A percentile compares a stretch with the other conserved stretches of the same genome.
These are phyloP conservation scores for Arctocebus calabarensis DNA, from an alignment of 2,797 vertebrate genomes.

Conservation along the genomic window DNA sequence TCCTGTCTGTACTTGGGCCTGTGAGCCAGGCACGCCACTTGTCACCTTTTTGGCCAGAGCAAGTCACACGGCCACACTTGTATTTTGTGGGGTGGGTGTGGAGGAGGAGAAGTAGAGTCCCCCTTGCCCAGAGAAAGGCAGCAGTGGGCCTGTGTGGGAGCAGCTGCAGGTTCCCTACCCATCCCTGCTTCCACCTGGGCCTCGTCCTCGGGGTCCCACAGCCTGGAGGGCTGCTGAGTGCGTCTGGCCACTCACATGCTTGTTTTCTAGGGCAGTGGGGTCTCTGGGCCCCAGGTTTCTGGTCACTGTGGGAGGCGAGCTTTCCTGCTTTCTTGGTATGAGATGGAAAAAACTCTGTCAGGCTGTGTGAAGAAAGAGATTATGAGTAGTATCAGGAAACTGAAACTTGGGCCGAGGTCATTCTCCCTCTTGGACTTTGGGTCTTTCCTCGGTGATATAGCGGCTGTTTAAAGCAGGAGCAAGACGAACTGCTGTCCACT, in stretches of 20 bases:
- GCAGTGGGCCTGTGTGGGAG: background rate
- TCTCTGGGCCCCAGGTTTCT: background rate
- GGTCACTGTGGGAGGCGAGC: background rate
- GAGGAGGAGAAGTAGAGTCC: background rate
- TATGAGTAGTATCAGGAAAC: slow-evolving; percentile 25
- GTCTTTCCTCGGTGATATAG: background rate
- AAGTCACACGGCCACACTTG: background rate
- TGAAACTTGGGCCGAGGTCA: background rate
- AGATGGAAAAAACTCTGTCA: background rate
- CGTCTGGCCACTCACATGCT: rapidly evolving
- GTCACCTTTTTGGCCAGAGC: background rate
- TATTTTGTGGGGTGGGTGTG: background rate
- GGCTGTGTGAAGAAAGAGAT: background rate
- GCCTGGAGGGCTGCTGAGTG: background rate
- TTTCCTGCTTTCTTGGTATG: background rate
- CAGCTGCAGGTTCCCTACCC: rapidly evolving
- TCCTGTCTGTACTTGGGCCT: background rate
- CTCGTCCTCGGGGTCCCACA: too few relatives aligned
- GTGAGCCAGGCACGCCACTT: rapidly evolving
- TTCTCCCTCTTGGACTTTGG: background rate
- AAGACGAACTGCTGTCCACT: rapidly evolving
- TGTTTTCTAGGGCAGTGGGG: background rate
- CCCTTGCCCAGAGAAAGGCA: background rate
- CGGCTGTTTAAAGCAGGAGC: background rate
- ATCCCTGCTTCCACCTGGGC: background rate